A percentile compares a stretch with the other conserved stretches of the same genome.
Evolutionary conservation across 2,113 vertebrate genomes (phyloP).

Genomic region (Triplophysa siluroides): DNA sequence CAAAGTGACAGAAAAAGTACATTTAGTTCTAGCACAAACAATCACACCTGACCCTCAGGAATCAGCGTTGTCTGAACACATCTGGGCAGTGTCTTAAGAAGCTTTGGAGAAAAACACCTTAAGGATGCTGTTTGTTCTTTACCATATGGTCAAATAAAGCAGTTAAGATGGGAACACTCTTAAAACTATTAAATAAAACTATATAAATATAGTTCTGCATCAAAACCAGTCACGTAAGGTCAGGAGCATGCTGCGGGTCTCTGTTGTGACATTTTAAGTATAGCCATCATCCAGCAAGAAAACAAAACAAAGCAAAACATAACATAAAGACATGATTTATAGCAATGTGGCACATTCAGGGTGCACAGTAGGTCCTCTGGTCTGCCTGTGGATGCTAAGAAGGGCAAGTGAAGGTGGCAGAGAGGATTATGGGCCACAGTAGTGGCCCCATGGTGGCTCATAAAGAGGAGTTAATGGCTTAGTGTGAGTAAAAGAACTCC

Average conservation of each 20-base stretch:
- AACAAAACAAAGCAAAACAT: slow-evolving; percentile 3
- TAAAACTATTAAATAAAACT: neutral
- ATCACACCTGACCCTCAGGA: too few species aligned
- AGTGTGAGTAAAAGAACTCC: slow-evolving; percentile 73
- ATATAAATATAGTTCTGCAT: neutral
- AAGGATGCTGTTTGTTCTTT: neutral
- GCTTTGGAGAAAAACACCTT: too few species aligned
- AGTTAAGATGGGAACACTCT: neutral
- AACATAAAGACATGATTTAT: slow-evolving; percentile 12
- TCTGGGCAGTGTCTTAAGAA: too few species aligned
- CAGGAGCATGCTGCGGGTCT: neutral
- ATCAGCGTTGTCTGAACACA: too few species aligned
- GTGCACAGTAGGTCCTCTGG: slow-evolving; percentile 36
- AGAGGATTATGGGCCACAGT: slow-evolving; percentile 71
- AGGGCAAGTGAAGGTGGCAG: slow-evolving; percentile 74
- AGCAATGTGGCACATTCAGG: neutral
- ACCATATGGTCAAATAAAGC: neutral
- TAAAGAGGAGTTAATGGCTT: slow-evolving; percentile 78
- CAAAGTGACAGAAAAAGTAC: too few species aligned
- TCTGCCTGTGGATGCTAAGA: slow-evolving; percentile 63
- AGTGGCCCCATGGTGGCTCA: slow-evolving; percentile 64
- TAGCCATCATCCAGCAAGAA: slow-evolving; percentile 7
- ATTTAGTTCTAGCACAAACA: too few species aligned
- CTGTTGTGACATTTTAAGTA: neutral
- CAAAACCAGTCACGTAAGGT: neutral